Percentiles rank a stretch among this genome's conserved stretches.
Conservation (phyloP, 2,888 invertebrate species). For the Conomelus anceps region DNA sequence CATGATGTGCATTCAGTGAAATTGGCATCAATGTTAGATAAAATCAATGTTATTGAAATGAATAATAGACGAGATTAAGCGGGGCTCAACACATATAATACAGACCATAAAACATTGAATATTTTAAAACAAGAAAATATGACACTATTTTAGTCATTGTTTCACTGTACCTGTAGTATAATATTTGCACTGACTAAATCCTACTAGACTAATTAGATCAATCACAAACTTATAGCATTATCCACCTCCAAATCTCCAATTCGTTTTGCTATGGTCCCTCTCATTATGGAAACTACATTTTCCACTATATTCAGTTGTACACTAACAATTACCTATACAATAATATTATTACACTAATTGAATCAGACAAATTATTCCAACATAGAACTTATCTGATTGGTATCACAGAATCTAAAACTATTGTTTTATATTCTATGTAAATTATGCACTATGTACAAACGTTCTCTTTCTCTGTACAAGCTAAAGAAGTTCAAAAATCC, state of each 20-base stretch:
- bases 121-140: background rate
- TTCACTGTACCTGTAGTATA: background rate
- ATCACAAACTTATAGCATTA: background rate
- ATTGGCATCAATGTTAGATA: no score
- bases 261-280: background rate
- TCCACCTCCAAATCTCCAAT: background rate
- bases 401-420: background rate
- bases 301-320: background rate
- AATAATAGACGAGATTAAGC: no score
- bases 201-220: no score
- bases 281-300: background rate
- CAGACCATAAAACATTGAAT: background rate
- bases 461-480: background rate
- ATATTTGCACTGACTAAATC: background rate
- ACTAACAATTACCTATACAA: background rate
- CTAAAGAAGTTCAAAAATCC: background rate
- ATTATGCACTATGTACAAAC: background rate
- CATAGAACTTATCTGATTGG: background rate
- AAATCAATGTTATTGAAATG: no score
- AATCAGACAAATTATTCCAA: no score
- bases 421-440: background rate
- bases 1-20: no score
- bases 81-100: no score
- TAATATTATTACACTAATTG: no score
- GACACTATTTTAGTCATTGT: background rate